Base-by-base conservation (phyloP, 2,113 vertebrate genomes). In the Charina bottae region DNA sequence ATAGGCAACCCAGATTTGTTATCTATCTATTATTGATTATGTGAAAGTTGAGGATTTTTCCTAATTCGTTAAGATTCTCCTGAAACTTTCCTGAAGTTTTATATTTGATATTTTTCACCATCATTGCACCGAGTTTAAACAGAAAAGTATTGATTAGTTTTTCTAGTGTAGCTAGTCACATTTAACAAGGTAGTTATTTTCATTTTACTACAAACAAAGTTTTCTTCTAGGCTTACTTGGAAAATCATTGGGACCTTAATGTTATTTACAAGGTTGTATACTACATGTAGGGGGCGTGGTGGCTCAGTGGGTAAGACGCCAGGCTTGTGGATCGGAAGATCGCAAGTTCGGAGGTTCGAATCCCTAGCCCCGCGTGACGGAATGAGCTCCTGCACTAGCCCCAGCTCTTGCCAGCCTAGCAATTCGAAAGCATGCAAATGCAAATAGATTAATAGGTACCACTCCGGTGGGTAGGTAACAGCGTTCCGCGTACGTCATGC, bases 201-300 rank as follows among this genome's bases (percentile, higher is more conserved):
- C 24, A 59, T 49, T 88, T 62, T 83, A 46, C 88, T 49, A 46
- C 2, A 49, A 59, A 53, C 56, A 60, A 1, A 87, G 42, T 62
- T 86, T 13, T 54, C n/a, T 42, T 59, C 19, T 62, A n/a, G 19
- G 3, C 42, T 62, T 58, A 49, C 23, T 13, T 83, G 26, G 12
- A 54, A 88, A 26, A 46, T 62, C 68, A 88, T 12, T 92, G 23
- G 28, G 42, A 84, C n/a, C 28, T 88, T 37, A 83, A 60, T 26
- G 12, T 83, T 58, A 42, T 58, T 92, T n/a, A 60, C 68, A 83
- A 83, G 42, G 64, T 92, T 53, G 60, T 83, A 33, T 83, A 83
- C 68, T 37, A 89, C 83, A 49, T 37, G 26, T 60, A 68, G n/a
- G n/a, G n/a, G n/a, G n/a, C n/a, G n/a, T n/a, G n/a, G n/a, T n/a